Evolutionary conservation across 2,888 invertebrate genomes (phyloP), one percentile per base, ranked within the genome.

Genomic region (Spatulosminthurus flaviceps): DNA sequence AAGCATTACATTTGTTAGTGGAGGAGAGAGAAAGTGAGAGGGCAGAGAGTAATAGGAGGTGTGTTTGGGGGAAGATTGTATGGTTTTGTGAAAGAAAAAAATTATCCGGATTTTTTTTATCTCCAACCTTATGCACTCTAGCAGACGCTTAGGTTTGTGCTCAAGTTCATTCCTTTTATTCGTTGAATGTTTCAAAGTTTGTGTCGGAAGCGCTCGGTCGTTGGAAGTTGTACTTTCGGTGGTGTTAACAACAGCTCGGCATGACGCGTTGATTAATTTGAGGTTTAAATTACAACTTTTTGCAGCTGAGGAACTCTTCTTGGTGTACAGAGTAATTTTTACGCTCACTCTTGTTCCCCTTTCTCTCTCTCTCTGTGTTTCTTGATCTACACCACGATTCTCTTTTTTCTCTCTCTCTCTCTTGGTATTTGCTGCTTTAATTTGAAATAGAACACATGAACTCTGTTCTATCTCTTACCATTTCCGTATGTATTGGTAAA

Each of bases 221-320:
- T 71, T 71, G 43, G 22, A 22, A 41, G 22, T 41, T 64, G 64
- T 26, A 24, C 71, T 78, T 22, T 78, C 60, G 29, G 72, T 72
- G 77, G 75, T 77, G 80, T 79, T 80, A 80, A 75, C 78, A 80
- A 78, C 80, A 80, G 80, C 78, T 76, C 76, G 79, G 74, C 79
- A 73, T 81, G 81, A 81, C 81, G 78, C 81, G 79, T 77, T 81
- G 81, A 81, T 81, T 81, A 81, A 81, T 81, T 81, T 77, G 77
- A 79, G 81, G 77, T 79, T 81, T 79, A 81, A 81, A 81, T 79
- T 81, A 77, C 77, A 67, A 66, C 77, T 73, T 77, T 79, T 79
- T 69, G 71, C 78, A 67, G 67, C 81, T 78, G 77, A 64, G 41
- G 29, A 51, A 67, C 34, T 77, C 70, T 73, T 42, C 77, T 73